phyloP scores from a whole-genome alignment of 2,888 invertebrate species.

The Amitus sp. region DNA sequence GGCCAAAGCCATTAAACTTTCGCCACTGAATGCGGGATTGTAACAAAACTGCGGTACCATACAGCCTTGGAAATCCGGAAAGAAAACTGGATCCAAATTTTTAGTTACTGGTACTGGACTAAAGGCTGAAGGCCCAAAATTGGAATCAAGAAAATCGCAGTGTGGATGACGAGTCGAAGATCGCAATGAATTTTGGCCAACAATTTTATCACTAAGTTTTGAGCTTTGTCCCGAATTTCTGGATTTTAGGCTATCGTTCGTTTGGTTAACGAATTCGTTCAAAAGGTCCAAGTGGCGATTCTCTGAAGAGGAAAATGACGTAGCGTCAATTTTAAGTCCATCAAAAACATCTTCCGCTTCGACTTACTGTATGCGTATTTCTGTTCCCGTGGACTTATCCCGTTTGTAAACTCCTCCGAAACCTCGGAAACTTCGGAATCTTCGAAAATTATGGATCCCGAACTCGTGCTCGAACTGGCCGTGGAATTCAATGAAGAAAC shows the following conservation, averaged over 20 bases:
- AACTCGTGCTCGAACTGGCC: neutral
- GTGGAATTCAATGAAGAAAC: slow-evolving; percentile 2
- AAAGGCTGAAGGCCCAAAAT: slow-evolving; percentile 12
- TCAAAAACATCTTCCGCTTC: no score
- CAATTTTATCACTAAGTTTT: neutral
- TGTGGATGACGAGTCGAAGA: neutral
- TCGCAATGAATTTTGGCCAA: neutral
- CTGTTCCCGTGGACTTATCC: no score
- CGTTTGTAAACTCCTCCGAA: neutral
- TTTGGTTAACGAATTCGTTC: slow-evolving; percentile 30
- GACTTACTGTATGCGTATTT: neutral
- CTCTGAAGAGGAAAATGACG: slow-evolving; percentile 12
- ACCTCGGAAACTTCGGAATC: slow-evolving; percentile 2
- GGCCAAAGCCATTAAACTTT: neutral
- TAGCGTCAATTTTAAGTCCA: neutral
- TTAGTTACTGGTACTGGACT: slow-evolving; percentile 16
- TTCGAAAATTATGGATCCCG: neutral
- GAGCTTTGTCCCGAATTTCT: neutral
- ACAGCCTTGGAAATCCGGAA: slow-evolving; percentile 14
- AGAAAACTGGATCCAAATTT: slow-evolving; percentile 7
- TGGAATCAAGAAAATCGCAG: neutral
- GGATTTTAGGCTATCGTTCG: neutral
- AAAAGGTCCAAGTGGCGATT: slow-evolving; percentile 27
- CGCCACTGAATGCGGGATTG: neutral
- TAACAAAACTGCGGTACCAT: slow-evolving; percentile 2